Evolutionary conservation across 2,888 invertebrate genomes (phyloP), one percentile per base, ranked within the genome.

Genomic region (Liopterus haemorrhoidalis): DNA sequence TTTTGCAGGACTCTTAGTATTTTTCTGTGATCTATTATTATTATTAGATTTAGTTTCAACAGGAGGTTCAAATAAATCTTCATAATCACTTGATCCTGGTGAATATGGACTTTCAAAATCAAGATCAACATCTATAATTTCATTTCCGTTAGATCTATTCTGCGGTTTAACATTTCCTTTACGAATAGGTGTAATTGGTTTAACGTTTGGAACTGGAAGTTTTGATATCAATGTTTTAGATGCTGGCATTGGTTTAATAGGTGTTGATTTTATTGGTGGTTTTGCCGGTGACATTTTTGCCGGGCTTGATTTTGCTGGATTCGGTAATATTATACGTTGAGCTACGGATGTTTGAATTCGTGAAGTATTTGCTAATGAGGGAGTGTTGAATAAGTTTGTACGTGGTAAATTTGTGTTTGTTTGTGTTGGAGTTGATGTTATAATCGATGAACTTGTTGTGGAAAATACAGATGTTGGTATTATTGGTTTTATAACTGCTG

Each of bases 101-200:
- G 89, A 89, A 70, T 91, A 90, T 0, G 91, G 92, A 15, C 90
- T 89, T 54, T 83, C 83, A 63, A 83, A 78, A 55, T 85, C 85
- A 67, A 81, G 75, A 53, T 75, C 76, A 35, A 75, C 74, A 54
- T 81, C 82, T 25, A 70, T 70, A 1, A 58, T 54, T 52, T 71
- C 71, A 33, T 64, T 70, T 12, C 68, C 67, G 49, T 70, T 71
- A 31, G 61, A 60, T 36, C 49, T 45, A 36, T 41, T 54, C 16
- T 24, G 49, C 31, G 22, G 28, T 44, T 27, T 51, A 48, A 35
- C 54, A 56, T 16, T 52, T 41, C 19, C 38, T 52, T 33, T 51
- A 47, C 36, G 44, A 28, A 49, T 47, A 33, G 49, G 49, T 37
- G 24, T 35, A 28, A 21, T 25, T 11, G 32, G 61, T 54, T 57